Evolutionary conservation across 2,113 vertebrate genomes (phyloP).

Genomic region (Rhinolophus sinicus): DNA sequence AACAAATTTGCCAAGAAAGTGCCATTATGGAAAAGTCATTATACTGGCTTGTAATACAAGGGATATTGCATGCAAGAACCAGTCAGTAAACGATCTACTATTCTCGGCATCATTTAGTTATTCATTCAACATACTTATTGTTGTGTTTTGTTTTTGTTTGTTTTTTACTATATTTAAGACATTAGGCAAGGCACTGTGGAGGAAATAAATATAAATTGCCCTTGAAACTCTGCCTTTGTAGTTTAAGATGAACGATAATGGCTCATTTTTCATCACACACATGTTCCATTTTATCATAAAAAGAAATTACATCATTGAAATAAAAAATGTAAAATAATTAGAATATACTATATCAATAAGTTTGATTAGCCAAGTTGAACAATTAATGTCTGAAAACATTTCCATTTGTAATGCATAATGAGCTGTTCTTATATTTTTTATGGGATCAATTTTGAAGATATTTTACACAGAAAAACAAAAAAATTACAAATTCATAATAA

Average conservation of each 20-base stretch:
- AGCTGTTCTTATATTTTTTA: conserved; percentile 35
- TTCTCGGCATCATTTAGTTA: neutral
- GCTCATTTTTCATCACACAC: conserved; percentile 72
- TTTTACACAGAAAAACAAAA: conserved; percentile 39
- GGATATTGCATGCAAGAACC: neutral
- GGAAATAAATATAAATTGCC: neutral
- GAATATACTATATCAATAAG: conserved; percentile 57
- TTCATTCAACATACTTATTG: neutral
- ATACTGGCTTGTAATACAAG: neutral
- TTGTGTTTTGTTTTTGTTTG: neutral
- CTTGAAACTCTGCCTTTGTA: conserved; percentile 33
- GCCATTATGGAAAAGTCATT: neutral
- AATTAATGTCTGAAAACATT: conserved; percentile 63
- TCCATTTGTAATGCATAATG: neutral
- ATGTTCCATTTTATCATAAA: conserved; percentile 70
- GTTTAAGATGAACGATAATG: conserved; percentile 71
- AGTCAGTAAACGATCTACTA: neutral
- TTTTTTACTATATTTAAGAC: neutral
- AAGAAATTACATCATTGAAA: conserved; percentile 64
- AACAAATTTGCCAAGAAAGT: conserved; percentile 13
- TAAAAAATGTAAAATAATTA: conserved; percentile 66
- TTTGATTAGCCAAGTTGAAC: conserved; percentile 68
- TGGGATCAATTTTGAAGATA: conserved; percentile 43
- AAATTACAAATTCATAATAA: neutral
- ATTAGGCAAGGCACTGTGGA: neutral